Evolutionary conservation across 2,797 vertebrate genomes (phyloP), one percentile per base, ranked within the genome.

Genomic region (Remorina albescens): DNA sequence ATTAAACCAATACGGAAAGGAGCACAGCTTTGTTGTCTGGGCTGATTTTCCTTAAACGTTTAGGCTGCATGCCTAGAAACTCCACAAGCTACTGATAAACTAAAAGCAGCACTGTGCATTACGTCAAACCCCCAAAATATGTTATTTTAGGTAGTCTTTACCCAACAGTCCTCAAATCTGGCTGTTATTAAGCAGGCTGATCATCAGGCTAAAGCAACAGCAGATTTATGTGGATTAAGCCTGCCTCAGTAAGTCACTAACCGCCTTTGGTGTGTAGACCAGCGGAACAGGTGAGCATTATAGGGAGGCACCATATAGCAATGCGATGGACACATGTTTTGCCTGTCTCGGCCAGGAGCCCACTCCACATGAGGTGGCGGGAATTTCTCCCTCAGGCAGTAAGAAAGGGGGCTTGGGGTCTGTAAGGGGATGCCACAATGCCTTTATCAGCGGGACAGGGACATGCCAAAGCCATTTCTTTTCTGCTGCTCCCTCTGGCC

Each of bases 391-490:
- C 68, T 74, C 34, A 10, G 46, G 55, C 41, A 49, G 63, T 37
- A 34, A 78, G 11, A 75, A n/a, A 60, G 7, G 41, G 55, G 58
- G 65, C 11, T 58, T 10, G 21, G 34, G 54, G 36, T 73, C 44
- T 53, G 41, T 65, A 63, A 75, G 53, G 72, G 53, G 75, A 84
- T 51, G 76, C 65, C 56, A 37, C 25, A 60, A 71, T 49, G 57
- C 65, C 74, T 74, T 69, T 51, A 74, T 75, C 74, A 71, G 63
- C 71, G 75, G 54, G 51, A 78, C 60, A 60, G 37, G 36, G 71
- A 71, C 59, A 58, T 53, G 55, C 78, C 58, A 63, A 66, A 74
- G 55, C n/a, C 49, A 46, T 68, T 76, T 69, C 10, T 54, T 76
- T 61, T 73, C 56, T 71, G 36, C 69, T 63, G n/a, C 41, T n/a